Evolutionary conservation across 2,888 invertebrate genomes (phyloP), one percentile per base, ranked within the genome.

Genomic region (Celastrina argiolus): DNA sequence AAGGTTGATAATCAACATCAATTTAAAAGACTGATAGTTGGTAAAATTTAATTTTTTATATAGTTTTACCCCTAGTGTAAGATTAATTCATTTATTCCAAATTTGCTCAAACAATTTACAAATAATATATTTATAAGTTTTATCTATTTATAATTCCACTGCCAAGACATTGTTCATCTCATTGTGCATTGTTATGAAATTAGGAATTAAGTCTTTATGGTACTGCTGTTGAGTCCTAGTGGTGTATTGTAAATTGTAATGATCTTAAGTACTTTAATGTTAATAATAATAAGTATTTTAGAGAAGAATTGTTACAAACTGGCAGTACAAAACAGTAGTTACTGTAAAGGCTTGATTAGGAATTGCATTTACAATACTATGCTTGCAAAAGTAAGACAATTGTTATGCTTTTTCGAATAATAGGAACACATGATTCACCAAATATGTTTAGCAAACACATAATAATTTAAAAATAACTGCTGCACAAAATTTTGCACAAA

Each of bases 11-110:
- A 85, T 84, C 86, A 88, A 89, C 91, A 91, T 92, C 91, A 91
- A 92, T 92, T 90, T 88, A 89, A 88, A 92, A 92, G 92, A 92
- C 92, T 92, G 92, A 92, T 92, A 92, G 92, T 87, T 88, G 88
- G 84, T 90, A 92, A 88, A 51, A 80, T 81, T 84, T 84, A 77
- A 81, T 85, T 88, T 88, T 84, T 87, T 85, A 87, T 88, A 89
- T 89, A 87, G 82, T 91, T 91, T 90, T 90, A 90, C 84, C 90
- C 90, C 84, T 91, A 91, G 90, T 79, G 76, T 90, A 90, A 91
- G 89, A 78, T 81, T 81, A 76, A 81, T 88, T 88, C 74, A 76
- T 87, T 89, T 85, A 80, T 82, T 86, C 89, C 87, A 88, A 83
- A 86, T 85, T 89, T 91, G 91, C 91, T 91, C 91, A 90, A 90